phyloP scores from a whole-genome alignment of 1,140 invertebrate genomes.

The Popillia japonica region DNA sequence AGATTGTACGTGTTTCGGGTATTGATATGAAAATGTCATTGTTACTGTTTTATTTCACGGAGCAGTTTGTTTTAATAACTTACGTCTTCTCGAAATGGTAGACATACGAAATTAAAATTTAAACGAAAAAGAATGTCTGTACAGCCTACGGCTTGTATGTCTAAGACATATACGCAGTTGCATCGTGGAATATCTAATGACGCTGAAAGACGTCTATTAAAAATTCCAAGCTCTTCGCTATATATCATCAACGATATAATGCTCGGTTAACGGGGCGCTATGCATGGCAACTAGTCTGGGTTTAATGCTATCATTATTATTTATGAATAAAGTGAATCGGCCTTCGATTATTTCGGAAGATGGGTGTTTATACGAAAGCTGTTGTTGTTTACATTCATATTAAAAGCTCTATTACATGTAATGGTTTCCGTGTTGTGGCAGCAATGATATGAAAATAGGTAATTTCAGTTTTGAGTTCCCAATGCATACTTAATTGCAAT shows the following conservation, averaged over 20 bases:
- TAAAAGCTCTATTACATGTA: background rate
- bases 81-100: too few species aligned
- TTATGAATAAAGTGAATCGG: conserved; percentile 18
- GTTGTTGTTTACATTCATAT: background rate
- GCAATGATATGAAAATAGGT: too few species aligned
- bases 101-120: too few species aligned
- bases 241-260: background rate
- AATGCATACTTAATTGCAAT: too few species aligned
- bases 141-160: too few species aligned
- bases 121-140: too few species aligned
- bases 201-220: background rate
- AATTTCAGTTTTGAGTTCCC: too few species aligned
- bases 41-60: too few species aligned
- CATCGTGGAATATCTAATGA: background rate
- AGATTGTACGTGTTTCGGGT: too few species aligned
- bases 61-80: too few species aligned
- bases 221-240: background rate
- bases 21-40: too few species aligned
- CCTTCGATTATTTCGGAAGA: conserved; percentile 1
- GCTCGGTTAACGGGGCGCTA: background rate
- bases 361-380: background rate
- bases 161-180: too few species aligned
- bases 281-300: background rate
- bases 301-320: conserved; percentile 16
- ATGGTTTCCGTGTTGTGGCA: background rate